Percentiles rank a stretch among this genome's conserved stretches.
These are phyloP conservation scores for Myripristis murdjan DNA, from an alignment of 2,797 vertebrate genomes.

Conservation along the genomic window DNA sequence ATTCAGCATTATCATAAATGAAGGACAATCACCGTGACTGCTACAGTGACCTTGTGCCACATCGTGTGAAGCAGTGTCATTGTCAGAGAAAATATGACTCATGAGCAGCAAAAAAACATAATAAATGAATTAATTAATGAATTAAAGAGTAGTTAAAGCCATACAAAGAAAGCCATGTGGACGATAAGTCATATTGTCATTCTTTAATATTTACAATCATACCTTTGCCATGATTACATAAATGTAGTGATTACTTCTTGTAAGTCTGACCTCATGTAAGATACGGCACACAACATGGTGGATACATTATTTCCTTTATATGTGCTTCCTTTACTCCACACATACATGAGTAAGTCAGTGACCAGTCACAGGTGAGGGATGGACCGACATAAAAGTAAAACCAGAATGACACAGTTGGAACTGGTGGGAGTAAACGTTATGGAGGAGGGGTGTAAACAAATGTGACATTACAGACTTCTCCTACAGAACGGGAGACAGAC, in stretches of 20 bases:
- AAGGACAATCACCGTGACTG: not conserved
- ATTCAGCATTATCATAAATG: not conserved
- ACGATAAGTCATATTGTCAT: conserved; percentile 42
- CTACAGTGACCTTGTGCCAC: no score
- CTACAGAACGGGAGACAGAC: not conserved
- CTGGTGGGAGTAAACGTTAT: not conserved
- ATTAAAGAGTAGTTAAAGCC: not conserved
- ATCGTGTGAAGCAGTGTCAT: no score
- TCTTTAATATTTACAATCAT: conserved; percentile 77
- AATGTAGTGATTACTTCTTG: conserved; percentile 40
- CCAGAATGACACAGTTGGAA: not conserved
- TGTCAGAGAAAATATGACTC: no score
- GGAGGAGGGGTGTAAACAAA: conserved; percentile 9
- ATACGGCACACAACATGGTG: conserved; percentile 39
- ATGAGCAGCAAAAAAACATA: no score
- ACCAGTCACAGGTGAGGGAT: conserved; percentile 21
- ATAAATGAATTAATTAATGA: not conserved
- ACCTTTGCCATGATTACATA: conserved; percentile 63
- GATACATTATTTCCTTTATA: conserved; percentile 42
- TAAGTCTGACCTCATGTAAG: conserved; percentile 41
- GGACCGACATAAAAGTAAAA: conserved; percentile 19
- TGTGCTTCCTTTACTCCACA: conserved; percentile 55
- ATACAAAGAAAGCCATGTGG: not conserved
- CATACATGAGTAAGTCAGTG: conserved; percentile 23
- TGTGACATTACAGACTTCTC: conserved; percentile 5